Conservation (phyloP, 53 echinoderm and acorn worm genomes). For the Holothuria scabra region DNA sequence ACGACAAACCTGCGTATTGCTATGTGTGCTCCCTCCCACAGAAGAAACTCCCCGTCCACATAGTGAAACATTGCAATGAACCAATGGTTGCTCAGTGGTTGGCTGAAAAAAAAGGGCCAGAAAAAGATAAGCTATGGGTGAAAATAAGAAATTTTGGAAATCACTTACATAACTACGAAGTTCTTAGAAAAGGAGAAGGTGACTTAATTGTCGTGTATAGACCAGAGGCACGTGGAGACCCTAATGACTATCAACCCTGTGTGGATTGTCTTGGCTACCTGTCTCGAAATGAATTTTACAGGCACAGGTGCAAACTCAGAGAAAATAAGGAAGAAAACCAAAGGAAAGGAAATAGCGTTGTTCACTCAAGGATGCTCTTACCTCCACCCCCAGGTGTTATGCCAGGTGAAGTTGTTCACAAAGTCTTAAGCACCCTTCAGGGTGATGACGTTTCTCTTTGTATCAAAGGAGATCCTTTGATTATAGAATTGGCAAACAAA, state of each 20-base stretch:
- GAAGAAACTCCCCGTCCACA: too few species aligned
- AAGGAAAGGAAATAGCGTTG: neutral
- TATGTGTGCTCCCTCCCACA: too few species aligned
- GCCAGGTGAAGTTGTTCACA: conserved; percentile 11
- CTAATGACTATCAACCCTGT: conserved; percentile 52
- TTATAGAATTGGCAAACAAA: conserved; percentile 44
- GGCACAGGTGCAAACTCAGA: conserved; percentile 50
- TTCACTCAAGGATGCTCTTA: conserved; percentile 7
- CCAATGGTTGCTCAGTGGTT: too few species aligned
- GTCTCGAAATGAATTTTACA: conserved; percentile 49
- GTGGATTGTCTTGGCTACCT: conserved; percentile 64
- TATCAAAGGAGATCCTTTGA: conserved; percentile 57
- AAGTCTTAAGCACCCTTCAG: neutral
- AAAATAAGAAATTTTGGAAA: conserved; percentile 57
- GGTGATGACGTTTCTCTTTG: conserved; percentile 52
- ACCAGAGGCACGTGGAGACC: conserved; percentile 44
- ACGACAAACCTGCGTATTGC: too few species aligned
- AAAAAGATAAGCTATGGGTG: conserved; percentile 40
- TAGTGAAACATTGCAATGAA: too few species aligned
- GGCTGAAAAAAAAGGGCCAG: neutral
- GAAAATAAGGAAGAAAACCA: neutral
- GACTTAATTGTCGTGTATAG: conserved; percentile 60
- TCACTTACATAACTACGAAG: conserved; percentile 59
- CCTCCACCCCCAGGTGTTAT: neutral
- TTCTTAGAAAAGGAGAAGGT: conserved; percentile 62